Percentiles rank a stretch among this genome's conserved stretches.
Conservation (phyloP, 1,140 invertebrate genomes). For the Drosophila lacertosa region DNA sequence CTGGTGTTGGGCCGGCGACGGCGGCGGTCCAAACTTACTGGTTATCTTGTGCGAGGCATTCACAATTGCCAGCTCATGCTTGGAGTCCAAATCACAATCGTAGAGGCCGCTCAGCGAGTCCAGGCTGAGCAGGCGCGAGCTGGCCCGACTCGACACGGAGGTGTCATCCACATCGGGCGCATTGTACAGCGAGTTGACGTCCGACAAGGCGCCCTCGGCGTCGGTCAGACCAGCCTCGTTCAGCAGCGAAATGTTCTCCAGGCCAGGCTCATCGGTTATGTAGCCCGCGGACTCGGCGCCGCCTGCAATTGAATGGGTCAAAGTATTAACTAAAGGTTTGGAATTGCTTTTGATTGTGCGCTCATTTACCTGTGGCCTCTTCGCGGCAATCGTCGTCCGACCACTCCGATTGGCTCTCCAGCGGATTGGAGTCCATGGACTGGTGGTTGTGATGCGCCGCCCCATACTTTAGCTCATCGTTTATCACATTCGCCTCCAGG, state of each 20-base stretch:
- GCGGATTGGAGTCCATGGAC: slow-evolving; percentile 83
- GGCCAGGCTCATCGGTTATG: slow-evolving; percentile 91
- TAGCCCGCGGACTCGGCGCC: slow-evolving; percentile 91
- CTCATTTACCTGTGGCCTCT: slow-evolving; percentile 79
- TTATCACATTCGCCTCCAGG: slow-evolving; percentile 83
- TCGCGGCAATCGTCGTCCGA: slow-evolving; percentile 87
- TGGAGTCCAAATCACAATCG: slow-evolving; percentile 86
- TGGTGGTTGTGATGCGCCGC: slow-evolving; percentile 83
- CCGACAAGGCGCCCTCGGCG: slow-evolving; percentile 92
- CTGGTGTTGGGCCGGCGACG: slow-evolving; percentile 51
- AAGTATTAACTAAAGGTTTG: neutral
- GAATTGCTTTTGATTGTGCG: rapidly evolving
- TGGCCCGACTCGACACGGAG: slow-evolving; percentile 91
- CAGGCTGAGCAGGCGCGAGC: slow-evolving; percentile 90
- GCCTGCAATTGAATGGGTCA: slow-evolving; percentile 59
- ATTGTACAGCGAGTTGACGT: slow-evolving; percentile 93
- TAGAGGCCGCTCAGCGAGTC: slow-evolving; percentile 92
- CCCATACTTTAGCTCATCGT: slow-evolving; percentile 83
- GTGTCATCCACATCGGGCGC: slow-evolving; percentile 90
- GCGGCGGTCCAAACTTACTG: slow-evolving; percentile 82
- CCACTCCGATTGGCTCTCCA: slow-evolving; percentile 91
- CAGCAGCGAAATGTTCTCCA: slow-evolving; percentile 92
- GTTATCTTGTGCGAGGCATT: slow-evolving; percentile 84
- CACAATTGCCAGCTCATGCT: slow-evolving; percentile 84
- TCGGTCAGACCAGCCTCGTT: slow-evolving; percentile 94